These are phyloP conservation scores for Lepidurus couesii DNA, from an alignment of 1,140 invertebrate species.

Conservation along the genomic window DNA sequence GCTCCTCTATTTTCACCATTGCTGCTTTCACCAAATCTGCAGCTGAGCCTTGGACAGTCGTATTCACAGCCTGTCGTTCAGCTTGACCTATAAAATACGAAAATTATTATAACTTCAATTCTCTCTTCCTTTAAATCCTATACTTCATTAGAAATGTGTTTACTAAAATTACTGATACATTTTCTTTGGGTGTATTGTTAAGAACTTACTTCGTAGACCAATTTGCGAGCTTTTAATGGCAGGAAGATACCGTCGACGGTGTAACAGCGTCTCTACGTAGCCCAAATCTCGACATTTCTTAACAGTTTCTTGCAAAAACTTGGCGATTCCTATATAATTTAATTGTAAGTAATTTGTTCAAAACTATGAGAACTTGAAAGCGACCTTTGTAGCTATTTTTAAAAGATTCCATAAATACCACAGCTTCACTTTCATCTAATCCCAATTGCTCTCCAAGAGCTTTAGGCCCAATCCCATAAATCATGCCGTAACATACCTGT, in stretches of 20 bases:
- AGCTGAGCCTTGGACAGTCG: constrained; percentile 90
- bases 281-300: constrained; percentile 63
- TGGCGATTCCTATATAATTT: constrained; percentile 27
- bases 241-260: constrained; percentile 70
- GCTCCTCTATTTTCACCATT: constrained; percentile 69
- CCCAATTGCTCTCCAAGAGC: constrained; percentile 73
- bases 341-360: neutral
- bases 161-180: neutral
- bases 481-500: constrained; percentile 92
- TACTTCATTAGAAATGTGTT: neutral
- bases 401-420: constrained; percentile 72
- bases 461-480: constrained; percentile 93
- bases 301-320: constrained; percentile 47
- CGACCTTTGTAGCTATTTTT: constrained; percentile 58
- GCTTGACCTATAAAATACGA: constrained; percentile 58
- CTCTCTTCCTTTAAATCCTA: too few relatives aligned
- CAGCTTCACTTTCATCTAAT: constrained; percentile 73
- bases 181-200: neutral
- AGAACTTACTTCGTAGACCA: constrained; percentile 53
- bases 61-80: constrained; percentile 93
- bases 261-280: constrained; percentile 75
- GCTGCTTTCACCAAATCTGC: constrained; percentile 89
- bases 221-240: constrained; percentile 61
- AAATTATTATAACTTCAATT: constrained; percentile 23
- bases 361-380: neutral